Evolutionary conservation across 2,797 vertebrate genomes (phyloP), one percentile per base, ranked within the genome.

Genomic region (Varecia variegata): DNA sequence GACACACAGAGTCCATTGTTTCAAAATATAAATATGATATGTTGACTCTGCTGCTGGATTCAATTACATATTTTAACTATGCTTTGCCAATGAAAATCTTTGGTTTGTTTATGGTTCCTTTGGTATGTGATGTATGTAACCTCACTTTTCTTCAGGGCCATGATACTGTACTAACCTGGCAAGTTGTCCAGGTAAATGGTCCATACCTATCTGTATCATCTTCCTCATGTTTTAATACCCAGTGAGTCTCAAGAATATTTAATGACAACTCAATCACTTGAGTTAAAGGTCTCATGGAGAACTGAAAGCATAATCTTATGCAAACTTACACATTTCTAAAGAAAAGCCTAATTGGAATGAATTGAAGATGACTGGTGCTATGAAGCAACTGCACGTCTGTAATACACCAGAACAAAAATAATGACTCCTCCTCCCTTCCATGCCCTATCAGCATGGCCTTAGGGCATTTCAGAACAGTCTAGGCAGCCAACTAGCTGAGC

Each of bases 31-130:
- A 94, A 95, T 67, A 38, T 40, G 76, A 62, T 91, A 79, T 70
- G 79, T 93, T 96, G 88, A 95, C 60, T 90, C 30, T 95, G 65
- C 60, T 87, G 30, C 70, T 93, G 70, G 54, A 76, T 86, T 93
- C 82, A 74, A 90, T 92, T 77, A 93, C 88, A 68, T 89, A 94
- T 77, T 93, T 92, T 88, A 95, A 89, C 65, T 65, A n/a, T 5
- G 4, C 27, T 67, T 95, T 90, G 94, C 94, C 96, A 96, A 35
- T 35, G 3, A 96, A 96, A 97, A 84, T 65, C 58, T 91, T 95
- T 68, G 88, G 43, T 94, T 92, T 92, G 43, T 87, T 82, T 90
- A 82, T 94, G 71, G 54, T 93, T 92, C 95, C 70, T 73, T 60
- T 83, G 84, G 88, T 83, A 93, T 83, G 68, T n/a, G 25, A 84